Evolutionary conservation across 2,888 invertebrate genomes (phyloP).

Genomic region (Dioctria rufipes): DNA sequence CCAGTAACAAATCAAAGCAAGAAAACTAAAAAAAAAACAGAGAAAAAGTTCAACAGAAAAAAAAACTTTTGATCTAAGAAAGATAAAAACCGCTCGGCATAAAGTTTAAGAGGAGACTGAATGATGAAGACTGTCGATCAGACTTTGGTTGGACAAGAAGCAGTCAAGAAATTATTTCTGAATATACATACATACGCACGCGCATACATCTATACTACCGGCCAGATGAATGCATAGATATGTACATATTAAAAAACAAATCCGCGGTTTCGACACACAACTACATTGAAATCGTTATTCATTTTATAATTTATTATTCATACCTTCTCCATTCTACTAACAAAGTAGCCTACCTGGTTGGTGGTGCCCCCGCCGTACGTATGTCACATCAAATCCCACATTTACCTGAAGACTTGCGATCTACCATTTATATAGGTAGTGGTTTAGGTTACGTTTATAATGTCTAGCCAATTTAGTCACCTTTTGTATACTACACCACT

Average conservation of each 20-base stretch:
- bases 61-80: slow-evolving; percentile 35
- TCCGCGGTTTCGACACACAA: no score
- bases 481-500: background rate
- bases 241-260: no score
- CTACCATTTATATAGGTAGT: slow-evolving; percentile 16
- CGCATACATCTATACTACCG: background rate
- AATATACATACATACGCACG: background rate
- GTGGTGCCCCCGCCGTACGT: slow-evolving; percentile 3
- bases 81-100: slow-evolving; percentile 57
- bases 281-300: no score
- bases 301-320: background rate
- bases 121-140: slow-evolving; percentile 45
- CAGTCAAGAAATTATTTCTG: slow-evolving; percentile 41
- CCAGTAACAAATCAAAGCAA: background rate
- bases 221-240: no score
- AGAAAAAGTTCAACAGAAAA: slow-evolving; percentile 20
- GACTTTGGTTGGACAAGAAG: slow-evolving; percentile 27
- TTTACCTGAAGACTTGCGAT: slow-evolving; percentile 16
- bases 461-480: slow-evolving; percentile 36
- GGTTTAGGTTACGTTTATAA: slow-evolving; percentile 24
- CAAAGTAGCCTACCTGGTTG: slow-evolving; percentile 39
- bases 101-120: slow-evolving; percentile 58
- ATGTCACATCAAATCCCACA: slow-evolving; percentile 43
- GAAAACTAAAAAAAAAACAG: slow-evolving; percentile 29
- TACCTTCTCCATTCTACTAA: background rate